Evolutionary conservation across 2,888 invertebrate species (phyloP), one percentile per base, ranked within the genome.

Genomic region (Dione vanillae): DNA sequence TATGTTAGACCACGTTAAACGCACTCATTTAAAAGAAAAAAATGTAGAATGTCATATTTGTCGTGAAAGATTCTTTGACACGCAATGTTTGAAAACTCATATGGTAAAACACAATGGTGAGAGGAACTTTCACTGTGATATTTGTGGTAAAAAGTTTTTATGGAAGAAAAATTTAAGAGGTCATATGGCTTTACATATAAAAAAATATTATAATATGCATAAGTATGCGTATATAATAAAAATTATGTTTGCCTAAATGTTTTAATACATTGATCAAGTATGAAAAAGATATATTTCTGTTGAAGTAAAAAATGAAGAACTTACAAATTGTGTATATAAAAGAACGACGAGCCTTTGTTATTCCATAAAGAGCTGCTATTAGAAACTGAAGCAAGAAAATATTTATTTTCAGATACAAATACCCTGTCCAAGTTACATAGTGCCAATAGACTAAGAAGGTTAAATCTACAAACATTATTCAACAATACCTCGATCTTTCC

Each of bases 101-200:
- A 91, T 92, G 83, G 86, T 90, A 9, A 89, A 88, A 59, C 94
- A 94, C 75, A 85, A 89, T 8, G 92, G 92, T 1, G 93, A 93
- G 27, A 88, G 90, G 7, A 89, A 90, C 20, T 94, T 93, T 71
- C 91, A 94, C 67, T 95, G 95, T 71, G 94, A 95, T 72, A 81
- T 94, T 41, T 95, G 95, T 75, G 92, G 93, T 0, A 94, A 94
- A 76, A 94, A 92, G 81, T 93, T 94, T 74, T 85, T 94, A 0
- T 94, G 94, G 79, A 94, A 94, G 78, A 94, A 94, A 59, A 94
- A 94, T 75, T 82, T 95, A 41, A 91, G 91, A 43, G 92, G 92
- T 0, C 95, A 95, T 78, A 89, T 94, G 76, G 87, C 82, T 1
- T 82, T 85, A 5, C 89, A 89, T 74, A 78, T 79, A 41, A 83